phyloP scores from a whole-genome alignment of 1,140 invertebrate species.

The Magallana gigas region DNA sequence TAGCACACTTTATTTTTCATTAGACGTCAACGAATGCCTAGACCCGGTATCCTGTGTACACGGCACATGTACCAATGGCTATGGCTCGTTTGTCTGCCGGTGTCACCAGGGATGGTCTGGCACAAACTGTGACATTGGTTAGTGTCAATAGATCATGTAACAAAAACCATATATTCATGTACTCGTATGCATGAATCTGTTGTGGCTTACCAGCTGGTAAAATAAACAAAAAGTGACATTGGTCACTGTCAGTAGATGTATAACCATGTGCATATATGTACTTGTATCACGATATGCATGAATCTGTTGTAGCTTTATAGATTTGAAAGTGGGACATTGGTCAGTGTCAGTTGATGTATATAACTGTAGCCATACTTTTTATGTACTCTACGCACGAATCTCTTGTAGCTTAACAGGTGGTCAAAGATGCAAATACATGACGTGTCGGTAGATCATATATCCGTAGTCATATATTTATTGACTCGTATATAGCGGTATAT shows the following conservation, averaged over 20 bases:
- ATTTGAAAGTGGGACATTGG: too few species aligned
- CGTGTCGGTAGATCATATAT: too few species aligned
- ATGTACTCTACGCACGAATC: too few species aligned
- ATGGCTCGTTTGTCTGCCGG: constrained; percentile 21
- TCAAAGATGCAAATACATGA: too few species aligned
- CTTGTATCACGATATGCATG: background rate
- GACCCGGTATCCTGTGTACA: background rate
- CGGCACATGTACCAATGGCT: constrained; percentile 20
- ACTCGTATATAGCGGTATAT: too few species aligned
- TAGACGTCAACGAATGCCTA: constrained; percentile 30
- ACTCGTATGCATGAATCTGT: background rate
- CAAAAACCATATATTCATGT: background rate
- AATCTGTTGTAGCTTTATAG: background rate
- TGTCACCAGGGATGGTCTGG: constrained; percentile 30
- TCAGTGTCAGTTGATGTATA: too few species aligned
- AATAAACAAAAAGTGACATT: too few species aligned
- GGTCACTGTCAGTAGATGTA: too few species aligned
- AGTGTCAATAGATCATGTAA: background rate
- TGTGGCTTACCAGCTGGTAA: background rate
- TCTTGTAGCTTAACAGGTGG: too few species aligned
- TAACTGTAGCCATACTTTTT: too few species aligned
- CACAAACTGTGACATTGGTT: constrained; percentile 16
- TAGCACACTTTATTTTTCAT: background rate
- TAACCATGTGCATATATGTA: background rate
- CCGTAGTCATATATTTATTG: too few species aligned